Evolutionary conservation across 2,888 invertebrate species (phyloP).

Genomic region (Minunthozetes semirufus): DNA sequence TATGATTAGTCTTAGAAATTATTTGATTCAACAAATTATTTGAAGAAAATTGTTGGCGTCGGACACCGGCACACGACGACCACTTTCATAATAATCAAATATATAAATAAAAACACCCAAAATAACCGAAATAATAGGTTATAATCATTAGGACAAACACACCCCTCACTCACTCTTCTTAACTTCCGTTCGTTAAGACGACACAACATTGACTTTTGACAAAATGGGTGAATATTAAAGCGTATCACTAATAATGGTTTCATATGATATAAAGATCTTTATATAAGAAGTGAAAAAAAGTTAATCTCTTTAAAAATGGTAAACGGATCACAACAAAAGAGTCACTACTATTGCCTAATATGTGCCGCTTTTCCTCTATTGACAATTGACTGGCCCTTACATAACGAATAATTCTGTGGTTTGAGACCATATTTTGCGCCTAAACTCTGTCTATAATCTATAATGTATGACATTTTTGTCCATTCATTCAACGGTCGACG

Average conservation of each 20-base stretch:
- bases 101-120: not conserved
- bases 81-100: not conserved
- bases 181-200: slow-evolving; percentile 20
- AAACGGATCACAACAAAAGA: slow-evolving; percentile 9
- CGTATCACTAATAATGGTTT: slow-evolving; percentile 19
- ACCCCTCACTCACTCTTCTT: slow-evolving; percentile 1
- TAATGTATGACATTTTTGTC: slow-evolving; percentile 20
- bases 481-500: not conserved
- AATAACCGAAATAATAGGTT: not conserved
- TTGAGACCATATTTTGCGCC: slow-evolving; percentile 20
- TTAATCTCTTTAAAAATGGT: slow-evolving; percentile 20
- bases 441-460: slow-evolving; percentile 4
- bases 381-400: not conserved
- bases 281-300: not conserved
- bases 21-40: not conserved
- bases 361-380: not conserved
- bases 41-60: not conserved
- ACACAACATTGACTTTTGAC: slow-evolving; percentile 15
- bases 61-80: slow-evolving; percentile 3
- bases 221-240: slow-evolving; percentile 27
- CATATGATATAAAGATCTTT: not conserved
- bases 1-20: slow-evolving; percentile 7
- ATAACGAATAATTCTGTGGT: slow-evolving; percentile 18
- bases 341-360: slow-evolving; percentile 13
- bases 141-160: slow-evolving; percentile 9